A percentile compares a stretch with the other conserved stretches of the same genome.
These are phyloP conservation scores for Acrobasis repandana DNA, from an alignment of 2,888 invertebrate genomes.

Conservation along the genomic window DNA sequence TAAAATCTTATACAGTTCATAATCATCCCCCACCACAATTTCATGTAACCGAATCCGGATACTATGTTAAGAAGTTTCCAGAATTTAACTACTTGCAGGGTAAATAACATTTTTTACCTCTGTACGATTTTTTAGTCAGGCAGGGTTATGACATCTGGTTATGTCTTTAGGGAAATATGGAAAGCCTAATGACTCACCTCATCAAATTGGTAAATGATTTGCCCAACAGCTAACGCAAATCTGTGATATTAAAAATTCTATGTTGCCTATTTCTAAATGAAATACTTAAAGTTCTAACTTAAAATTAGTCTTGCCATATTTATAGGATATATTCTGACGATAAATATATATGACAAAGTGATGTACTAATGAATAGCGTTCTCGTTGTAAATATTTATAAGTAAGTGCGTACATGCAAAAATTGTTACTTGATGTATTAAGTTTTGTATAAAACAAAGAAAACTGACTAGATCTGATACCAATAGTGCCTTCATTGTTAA, in stretches of 20 bases:
- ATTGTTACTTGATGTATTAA: not conserved
- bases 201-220: not conserved
- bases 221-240: not conserved
- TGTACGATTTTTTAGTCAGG: not conserved
- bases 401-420: not conserved
- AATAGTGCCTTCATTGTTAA: not conserved
- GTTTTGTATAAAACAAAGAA: not conserved
- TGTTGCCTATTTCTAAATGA: no score
- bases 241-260: no score
- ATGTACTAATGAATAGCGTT: no score
- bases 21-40: constrained; percentile 28
- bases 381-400: not conserved
- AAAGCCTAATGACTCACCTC: not conserved
- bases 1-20: constrained; percentile 26
- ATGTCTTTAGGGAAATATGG: not conserved
- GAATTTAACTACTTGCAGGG: constrained; percentile 1
- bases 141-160: no score
- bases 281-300: no score
- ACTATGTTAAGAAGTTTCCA: constrained; percentile 23
- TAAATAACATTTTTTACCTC: not conserved
- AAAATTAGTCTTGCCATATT: no score
- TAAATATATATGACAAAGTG: no score
- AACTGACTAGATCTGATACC: not conserved
- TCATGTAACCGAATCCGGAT: constrained; percentile 10
- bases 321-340: no score